These are phyloP conservation scores for Phengaris arion DNA, from an alignment of 2,888 invertebrate species.

Conservation along the genomic window DNA sequence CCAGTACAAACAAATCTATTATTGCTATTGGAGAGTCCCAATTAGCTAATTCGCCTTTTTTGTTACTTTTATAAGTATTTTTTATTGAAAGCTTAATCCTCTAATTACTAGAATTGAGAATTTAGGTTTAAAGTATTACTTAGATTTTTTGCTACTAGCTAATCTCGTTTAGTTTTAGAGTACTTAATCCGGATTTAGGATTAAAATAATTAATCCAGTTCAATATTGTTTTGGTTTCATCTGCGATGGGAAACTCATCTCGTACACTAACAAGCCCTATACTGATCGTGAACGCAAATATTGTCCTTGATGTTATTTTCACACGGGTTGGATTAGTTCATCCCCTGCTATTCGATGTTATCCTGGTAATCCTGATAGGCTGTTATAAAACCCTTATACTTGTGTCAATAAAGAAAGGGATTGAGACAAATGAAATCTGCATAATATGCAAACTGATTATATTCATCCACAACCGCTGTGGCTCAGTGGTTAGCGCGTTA, in stretches of 20 bases:
- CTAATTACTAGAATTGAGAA: too few relatives aligned
- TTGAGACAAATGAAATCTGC: background rate
- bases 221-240: conserved; percentile 8
- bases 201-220: background rate
- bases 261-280: background rate
- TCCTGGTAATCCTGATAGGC: conserved; percentile 19
- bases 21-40: too few relatives aligned
- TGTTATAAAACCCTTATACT: background rate
- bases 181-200: background rate
- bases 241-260: background rate
- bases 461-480: too few relatives aligned
- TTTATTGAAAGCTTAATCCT: too few relatives aligned
- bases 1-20: too few relatives aligned
- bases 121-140: too few relatives aligned
- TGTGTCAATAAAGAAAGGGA: background rate
- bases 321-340: conserved; percentile 5
- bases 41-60: too few relatives aligned
- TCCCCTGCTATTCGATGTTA: conserved; percentile 2
- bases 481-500: too few relatives aligned
- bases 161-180: background rate
- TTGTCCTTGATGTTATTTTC: conserved; percentile 5
- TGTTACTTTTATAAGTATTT: too few relatives aligned
- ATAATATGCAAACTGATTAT: background rate
- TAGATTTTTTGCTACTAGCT: background rate
- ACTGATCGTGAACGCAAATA: conserved; percentile 8